Percentiles rank a stretch among this genome's conserved stretches.
Evolutionary conservation across 2,888 invertebrate genomes (phyloP).

Genomic region (Eupithecia exiguata): DNA sequence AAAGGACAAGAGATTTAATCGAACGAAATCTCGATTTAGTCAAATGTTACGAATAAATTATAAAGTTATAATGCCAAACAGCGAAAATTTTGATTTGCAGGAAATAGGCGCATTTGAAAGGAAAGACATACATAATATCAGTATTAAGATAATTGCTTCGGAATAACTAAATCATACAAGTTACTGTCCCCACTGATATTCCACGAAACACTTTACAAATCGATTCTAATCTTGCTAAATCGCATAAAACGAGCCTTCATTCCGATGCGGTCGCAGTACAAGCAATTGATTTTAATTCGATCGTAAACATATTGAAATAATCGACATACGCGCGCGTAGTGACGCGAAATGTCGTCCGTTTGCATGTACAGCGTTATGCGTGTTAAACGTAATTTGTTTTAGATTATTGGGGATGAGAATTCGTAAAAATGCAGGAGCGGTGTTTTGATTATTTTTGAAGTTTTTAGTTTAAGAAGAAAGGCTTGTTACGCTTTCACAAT

Average conservation of each 20-base stretch:
- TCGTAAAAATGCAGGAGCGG: constrained; percentile 29
- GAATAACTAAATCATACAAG: background rate
- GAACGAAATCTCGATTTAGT: background rate
- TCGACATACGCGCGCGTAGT: constrained; percentile 57
- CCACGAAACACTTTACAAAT: constrained; percentile 47
- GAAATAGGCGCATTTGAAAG: too few relatives aligned
- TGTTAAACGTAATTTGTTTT: constrained; percentile 30
- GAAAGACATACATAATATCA: background rate
- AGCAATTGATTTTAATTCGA: constrained; percentile 77
- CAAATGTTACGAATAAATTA: background rate
- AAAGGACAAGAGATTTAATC: background rate
- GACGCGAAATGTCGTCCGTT: constrained; percentile 42
- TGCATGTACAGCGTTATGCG: constrained; percentile 37
- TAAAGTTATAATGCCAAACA: background rate
- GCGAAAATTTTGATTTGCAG: background rate
- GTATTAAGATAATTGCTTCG: background rate
- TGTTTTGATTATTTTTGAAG: constrained; percentile 20
- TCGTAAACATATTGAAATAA: constrained; percentile 75
- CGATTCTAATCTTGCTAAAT: constrained; percentile 58
- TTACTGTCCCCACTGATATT: background rate
- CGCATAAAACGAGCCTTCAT: constrained; percentile 52
- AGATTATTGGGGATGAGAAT: constrained; percentile 24
- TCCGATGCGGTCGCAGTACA: constrained; percentile 52
- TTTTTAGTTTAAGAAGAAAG: background rate
- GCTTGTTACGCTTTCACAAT: background rate